Base-by-base conservation (phyloP, 2,888 invertebrate species). In the Clepsis dumicolana region DNA sequence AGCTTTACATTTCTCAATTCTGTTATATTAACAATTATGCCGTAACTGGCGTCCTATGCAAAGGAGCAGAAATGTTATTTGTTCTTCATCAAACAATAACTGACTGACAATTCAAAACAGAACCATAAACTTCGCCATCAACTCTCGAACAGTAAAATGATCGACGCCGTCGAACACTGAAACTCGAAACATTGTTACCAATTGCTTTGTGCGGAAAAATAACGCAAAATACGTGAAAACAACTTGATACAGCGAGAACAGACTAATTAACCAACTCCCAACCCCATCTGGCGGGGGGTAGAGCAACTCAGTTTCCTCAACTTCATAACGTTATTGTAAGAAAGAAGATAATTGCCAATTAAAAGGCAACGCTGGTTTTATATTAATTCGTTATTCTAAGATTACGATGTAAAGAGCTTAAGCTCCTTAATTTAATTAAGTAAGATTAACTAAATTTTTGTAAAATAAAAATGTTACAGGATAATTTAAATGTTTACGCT, bases 241-340 rank as follows among this genome's bases (percentile, higher is more conserved):
- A 59, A 59, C 41, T 59, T 59, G 57, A 25, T 59, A 59, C 59
- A 41, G 59, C 35, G 52, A 52, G 25, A 56, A 24, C 38, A 27
- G 59, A 41, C 59, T 59, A 59, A 59, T 59, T 59, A 59, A 24
- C 38, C 18, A 52, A 52, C 52, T 35, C 35, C 35, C 5, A 25
- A 12, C 59, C 41, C 59, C 59, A 59, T 59, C 59, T 59, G 41
- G 25, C 59, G 41, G 25, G n/a, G 27, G n/a, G 27, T 25, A 24
- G 52, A 4, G 25, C 25, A 52, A 52, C 27, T 52, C 10, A 18
- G 35, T 56, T 56, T 18, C 29, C n/a, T 24, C 24, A 57, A 57
- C 57, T 57, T 14, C n/a, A 38, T 35, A 18, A 16, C 18, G 50
- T 18, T 56, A 4, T n/a, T 57, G 21, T 57, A 57, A 59, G 57